A percentile compares a stretch with the other conserved stretches of the same genome.
These are phyloP conservation scores for Chymomyza procnemis DNA, from an alignment of 2,888 invertebrate genomes.

Conservation along the genomic window DNA sequence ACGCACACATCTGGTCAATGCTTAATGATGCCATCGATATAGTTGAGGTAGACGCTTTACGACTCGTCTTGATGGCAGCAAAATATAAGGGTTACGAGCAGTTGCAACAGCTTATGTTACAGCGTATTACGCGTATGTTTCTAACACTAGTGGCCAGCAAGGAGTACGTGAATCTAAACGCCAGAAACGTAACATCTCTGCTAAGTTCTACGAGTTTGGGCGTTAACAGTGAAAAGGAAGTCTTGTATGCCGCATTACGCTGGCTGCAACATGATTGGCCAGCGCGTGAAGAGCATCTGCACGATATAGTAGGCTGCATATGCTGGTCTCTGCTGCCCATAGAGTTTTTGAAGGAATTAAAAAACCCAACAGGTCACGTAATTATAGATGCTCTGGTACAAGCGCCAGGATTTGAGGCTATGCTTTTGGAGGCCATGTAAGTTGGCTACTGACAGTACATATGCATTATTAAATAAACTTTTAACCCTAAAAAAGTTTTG, in stretches of 20 bases:
- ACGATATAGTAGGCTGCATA: slow-evolving; percentile 18
- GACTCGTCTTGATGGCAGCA: slow-evolving; percentile 10
- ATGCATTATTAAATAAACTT: not conserved
- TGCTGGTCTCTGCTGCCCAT: slow-evolving; percentile 21
- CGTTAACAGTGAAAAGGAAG: slow-evolving; percentile 41
- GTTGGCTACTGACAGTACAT: not conserved
- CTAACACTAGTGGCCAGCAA: slow-evolving; percentile 35
- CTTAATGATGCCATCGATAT: slow-evolving; percentile 18
- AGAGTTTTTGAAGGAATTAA: slow-evolving; percentile 2
- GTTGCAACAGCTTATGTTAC: slow-evolving; percentile 29
- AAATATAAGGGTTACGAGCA: not conserved
- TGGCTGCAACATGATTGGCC: slow-evolving; percentile 45
- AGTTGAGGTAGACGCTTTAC: slow-evolving; percentile 35
- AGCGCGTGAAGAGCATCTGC: slow-evolving; percentile 1
- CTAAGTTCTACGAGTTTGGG: slow-evolving; percentile 29
- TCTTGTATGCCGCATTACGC: slow-evolving; percentile 42
- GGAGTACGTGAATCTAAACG: slow-evolving; percentile 32
- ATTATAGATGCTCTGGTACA: slow-evolving; percentile 12
- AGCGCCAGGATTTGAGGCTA: slow-evolving; percentile 1
- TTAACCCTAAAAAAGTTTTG: not conserved
- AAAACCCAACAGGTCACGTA: not conserved
- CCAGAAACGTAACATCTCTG: slow-evolving; percentile 9
- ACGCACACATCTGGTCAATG: slow-evolving; percentile 30
- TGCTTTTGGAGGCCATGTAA: slow-evolving; percentile 10
- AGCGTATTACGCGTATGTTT: slow-evolving; percentile 34